phyloP scores from a whole-genome alignment of 2,113 vertebrate species.

The Thryonomys swinderianus region DNA sequence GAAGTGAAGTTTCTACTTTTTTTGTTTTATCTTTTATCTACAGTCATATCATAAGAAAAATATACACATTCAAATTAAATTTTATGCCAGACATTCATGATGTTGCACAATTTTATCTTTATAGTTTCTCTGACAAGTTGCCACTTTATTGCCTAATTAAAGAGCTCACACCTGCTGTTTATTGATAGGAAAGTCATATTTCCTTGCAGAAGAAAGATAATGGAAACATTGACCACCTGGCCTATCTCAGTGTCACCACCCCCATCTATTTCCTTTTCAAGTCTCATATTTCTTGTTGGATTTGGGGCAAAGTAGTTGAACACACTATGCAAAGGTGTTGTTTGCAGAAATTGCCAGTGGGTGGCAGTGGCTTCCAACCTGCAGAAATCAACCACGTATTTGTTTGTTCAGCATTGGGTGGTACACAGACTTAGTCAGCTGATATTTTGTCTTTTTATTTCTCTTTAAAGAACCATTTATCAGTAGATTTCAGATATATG shows the following conservation, averaged over 20 bases:
- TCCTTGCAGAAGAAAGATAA: slow-evolving; percentile 12
- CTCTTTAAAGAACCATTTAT: too few relatives aligned
- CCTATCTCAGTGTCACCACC: neutral
- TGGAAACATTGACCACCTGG: neutral
- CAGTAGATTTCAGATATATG: too few relatives aligned
- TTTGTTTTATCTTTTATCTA: slow-evolving; percentile 55
- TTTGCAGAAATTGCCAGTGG: slow-evolving; percentile 66
- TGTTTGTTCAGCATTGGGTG: neutral
- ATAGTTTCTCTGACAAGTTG: slow-evolving; percentile 41
- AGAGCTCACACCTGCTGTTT: slow-evolving; percentile 52
- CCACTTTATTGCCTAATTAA: slow-evolving; percentile 62
- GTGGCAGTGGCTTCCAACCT: slow-evolving; percentile 67
- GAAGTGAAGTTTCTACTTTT: slow-evolving; percentile 48
- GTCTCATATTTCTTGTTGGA: neutral
- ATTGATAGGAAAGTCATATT: slow-evolving; percentile 50
- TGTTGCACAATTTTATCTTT: slow-evolving; percentile 58
- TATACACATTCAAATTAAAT: slow-evolving; percentile 16
- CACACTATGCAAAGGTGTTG: neutral
- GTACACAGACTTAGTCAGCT: neutral
- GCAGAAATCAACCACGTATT: slow-evolving; percentile 17
- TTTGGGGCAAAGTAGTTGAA: neutral
- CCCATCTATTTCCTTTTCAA: neutral
- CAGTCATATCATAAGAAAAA: slow-evolving; percentile 49
- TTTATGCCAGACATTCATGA: slow-evolving; percentile 46
- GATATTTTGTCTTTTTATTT: neutral